Evolutionary conservation across 2,888 invertebrate genomes (phyloP).

Genomic region (Chymomyza caudatula): DNA sequence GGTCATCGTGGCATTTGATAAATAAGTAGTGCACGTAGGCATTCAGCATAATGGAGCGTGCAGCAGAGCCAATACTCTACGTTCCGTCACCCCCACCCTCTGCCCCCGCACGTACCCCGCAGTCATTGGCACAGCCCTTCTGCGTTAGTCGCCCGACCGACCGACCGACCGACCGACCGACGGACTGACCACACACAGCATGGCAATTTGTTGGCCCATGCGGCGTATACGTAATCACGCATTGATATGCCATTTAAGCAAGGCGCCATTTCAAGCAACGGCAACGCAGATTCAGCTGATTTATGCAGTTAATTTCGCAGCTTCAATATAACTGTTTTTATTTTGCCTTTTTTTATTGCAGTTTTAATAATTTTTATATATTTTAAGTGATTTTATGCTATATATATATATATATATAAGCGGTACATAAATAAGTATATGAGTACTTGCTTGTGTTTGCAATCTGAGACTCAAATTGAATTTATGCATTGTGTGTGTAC

Average conservation of each 20-base stretch:
- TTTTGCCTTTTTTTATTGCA: conserved; percentile 40
- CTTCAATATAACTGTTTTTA: conserved; percentile 51
- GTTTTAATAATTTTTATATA: background rate
- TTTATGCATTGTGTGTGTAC: too few species aligned
- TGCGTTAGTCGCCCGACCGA: too few species aligned
- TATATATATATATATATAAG: background rate
- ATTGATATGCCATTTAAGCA: conserved; percentile 68
- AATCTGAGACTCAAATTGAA: conserved; percentile 35
- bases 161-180: background rate
- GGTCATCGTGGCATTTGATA: conserved; percentile 54
- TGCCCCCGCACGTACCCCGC: background rate
- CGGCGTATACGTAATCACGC: conserved; percentile 70
- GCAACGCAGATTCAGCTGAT: conserved; percentile 34
- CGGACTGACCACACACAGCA: conserved; percentile 3
- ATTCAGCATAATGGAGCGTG: conserved; percentile 66
- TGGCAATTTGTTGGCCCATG: conserved; percentile 44
- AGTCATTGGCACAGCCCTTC: conserved; percentile 2
- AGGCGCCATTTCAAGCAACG: background rate
- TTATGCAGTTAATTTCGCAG: conserved; percentile 60
- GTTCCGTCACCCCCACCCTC: conserved; percentile 2
- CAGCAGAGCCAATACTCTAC: background rate
- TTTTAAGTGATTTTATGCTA: background rate
- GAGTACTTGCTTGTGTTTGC: background rate
- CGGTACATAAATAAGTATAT: background rate
- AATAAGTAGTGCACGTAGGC: conserved; percentile 71